Evolutionary conservation across 1,140 invertebrate genomes (phyloP), one percentile per base, ranked within the genome.

Genomic region (Cherax quadricarinatus): DNA sequence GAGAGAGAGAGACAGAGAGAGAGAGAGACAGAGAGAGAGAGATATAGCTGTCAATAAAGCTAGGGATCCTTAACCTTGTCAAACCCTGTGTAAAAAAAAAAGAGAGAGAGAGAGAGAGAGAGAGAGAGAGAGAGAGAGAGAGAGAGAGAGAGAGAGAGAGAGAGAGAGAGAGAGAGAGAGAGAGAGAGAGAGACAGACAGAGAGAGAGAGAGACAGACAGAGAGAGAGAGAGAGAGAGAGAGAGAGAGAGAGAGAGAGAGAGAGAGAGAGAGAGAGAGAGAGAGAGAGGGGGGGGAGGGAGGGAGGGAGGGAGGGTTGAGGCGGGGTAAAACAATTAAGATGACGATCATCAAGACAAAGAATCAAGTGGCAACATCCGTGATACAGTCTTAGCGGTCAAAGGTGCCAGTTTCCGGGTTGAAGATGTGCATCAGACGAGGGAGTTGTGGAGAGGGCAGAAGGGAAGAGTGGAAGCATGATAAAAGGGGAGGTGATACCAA

Each of bases 201-300:
- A 70, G 4, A 16, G 62, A 18, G 62, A 10, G 62, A 70, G 62
- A 70, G 62, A 70, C 4, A 70, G 62, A 70, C 21, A 70, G 7
- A 10, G 62, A 18, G 62, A 10, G 62, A 70, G 62, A 70, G 62
- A 70, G 62, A 70, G 6, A 18, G 7, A 10, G 62, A 18, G 62
- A 10, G 62, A 70, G 62, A 70, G 62, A 70, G 62, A 70, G 6
- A 70, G 7, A 10, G 62, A 18, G 62, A 10, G 62, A 70, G 62
- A 70, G 62, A 70, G 62, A 70, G 62, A 70, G n/a, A n/a, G n/a
- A n/a, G n/a, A n/a, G n/a, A n/a, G n/a, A n/a, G 57, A 60, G 57
- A 16, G 9, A 60, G 57, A 60, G 57, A 16, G 9, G 3, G 0
- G 30, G 30, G 30, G 30, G 30, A 41, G 30, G n/a, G n/a, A n/a